These are phyloP conservation scores for Galeopsomyia nigrocyanea DNA, from an alignment of 2,888 invertebrate species.

Conservation along the genomic window DNA sequence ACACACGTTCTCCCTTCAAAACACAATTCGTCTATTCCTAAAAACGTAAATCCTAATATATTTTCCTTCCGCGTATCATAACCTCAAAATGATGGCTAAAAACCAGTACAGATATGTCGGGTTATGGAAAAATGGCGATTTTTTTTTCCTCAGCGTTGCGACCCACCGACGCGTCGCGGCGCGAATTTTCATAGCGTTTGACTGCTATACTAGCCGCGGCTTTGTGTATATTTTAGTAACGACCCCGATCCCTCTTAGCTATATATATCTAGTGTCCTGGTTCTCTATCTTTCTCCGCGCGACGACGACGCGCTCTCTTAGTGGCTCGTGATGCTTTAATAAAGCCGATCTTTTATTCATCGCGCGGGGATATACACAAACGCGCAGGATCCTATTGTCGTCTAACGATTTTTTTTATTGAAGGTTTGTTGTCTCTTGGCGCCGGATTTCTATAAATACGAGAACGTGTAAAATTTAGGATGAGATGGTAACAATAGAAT, in stretches of 20 bases:
- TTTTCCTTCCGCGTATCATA: too few species aligned
- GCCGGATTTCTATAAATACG: slow-evolving; percentile 26
- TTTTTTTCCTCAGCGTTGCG: too few species aligned
- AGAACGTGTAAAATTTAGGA: too few species aligned
- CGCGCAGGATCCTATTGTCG: background rate
- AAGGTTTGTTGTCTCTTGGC: background rate
- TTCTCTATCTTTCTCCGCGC: slow-evolving; percentile 59
- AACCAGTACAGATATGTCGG: too few species aligned
- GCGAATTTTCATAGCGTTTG: slow-evolving; percentile 60
- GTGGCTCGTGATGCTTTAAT: slow-evolving; percentile 51
- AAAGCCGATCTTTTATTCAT: slow-evolving; percentile 52
- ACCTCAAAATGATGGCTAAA: too few species aligned
- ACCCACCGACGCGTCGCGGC: background rate
- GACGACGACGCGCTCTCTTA: background rate
- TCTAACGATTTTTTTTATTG: background rate
- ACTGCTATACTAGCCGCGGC: slow-evolving; percentile 52
- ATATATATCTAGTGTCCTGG: slow-evolving; percentile 67
- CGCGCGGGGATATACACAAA: background rate
- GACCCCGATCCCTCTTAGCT: slow-evolving; percentile 67
- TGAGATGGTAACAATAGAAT: too few species aligned
- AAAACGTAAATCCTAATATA: too few species aligned
- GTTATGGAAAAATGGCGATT: too few species aligned
- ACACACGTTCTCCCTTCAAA: too few species aligned
- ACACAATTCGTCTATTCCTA: too few species aligned
- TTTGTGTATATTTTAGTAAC: slow-evolving; percentile 68